A percentile compares a stretch with the other conserved stretches of the same genome.
These are phyloP conservation scores for Adineta ricciae DNA, from an alignment of 2,888 invertebrate genomes.

Conservation along the genomic window DNA sequence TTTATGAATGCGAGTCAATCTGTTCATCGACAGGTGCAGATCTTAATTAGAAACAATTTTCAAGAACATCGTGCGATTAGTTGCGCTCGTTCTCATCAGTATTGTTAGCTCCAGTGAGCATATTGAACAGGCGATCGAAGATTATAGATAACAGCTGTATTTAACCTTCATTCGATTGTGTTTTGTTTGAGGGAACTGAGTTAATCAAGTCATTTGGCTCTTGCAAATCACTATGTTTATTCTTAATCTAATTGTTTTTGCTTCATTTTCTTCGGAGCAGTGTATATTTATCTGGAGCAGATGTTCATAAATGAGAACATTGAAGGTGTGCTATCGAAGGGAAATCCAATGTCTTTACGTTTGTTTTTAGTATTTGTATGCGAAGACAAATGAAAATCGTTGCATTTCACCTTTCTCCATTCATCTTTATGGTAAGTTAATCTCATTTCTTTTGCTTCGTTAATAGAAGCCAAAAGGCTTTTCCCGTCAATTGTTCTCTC, in stretches of 20 bases:
- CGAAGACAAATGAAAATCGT: neutral
- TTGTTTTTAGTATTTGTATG: neutral
- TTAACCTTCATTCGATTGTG: neutral
- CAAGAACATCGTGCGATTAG: too few species aligned
- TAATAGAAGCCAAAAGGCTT: neutral
- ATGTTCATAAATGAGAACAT: neutral
- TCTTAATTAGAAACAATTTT: too few species aligned
- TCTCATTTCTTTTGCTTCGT: neutral
- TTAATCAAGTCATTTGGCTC: neutral
- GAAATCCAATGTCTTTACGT: neutral
- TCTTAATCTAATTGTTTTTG: neutral
- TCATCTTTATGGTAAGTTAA: neutral
- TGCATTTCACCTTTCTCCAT: neutral
- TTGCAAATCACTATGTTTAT: neutral
- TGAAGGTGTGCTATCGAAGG: neutral
- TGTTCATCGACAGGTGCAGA: too few species aligned
- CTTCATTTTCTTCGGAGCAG: too few species aligned
- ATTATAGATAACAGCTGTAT: neutral
- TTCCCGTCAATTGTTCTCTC: neutral
- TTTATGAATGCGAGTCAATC: too few species aligned
- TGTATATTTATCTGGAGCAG: too few species aligned
- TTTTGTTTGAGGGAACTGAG: neutral
- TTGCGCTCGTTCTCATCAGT: too few species aligned
- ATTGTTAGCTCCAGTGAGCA: neutral
- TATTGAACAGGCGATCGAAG: neutral